A percentile compares a stretch with the other conserved stretches of the same genome.
Conservation (phyloP, 2,888 invertebrate species). For the Sphaeridia pumilis region DNA sequence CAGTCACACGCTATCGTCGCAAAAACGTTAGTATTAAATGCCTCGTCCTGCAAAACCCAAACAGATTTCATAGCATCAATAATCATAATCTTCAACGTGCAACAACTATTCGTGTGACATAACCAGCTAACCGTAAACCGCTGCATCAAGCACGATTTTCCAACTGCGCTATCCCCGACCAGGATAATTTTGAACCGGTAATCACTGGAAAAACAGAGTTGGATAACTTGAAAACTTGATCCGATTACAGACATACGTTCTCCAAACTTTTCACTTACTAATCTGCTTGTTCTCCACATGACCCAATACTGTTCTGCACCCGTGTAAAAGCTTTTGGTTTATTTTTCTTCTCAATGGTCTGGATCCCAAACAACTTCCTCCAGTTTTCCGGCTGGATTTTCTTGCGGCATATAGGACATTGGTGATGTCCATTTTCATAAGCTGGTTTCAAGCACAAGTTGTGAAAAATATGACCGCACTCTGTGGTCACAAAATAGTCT, state of each 20-base stretch:
- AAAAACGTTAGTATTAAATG: slow-evolving; percentile 24
- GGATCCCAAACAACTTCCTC: slow-evolving; percentile 27
- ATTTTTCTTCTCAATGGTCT: slow-evolving; percentile 11
- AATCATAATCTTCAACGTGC: slow-evolving; percentile 1
- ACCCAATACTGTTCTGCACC: not conserved
- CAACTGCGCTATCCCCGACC: slow-evolving; percentile 86
- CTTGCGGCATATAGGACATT: slow-evolving; percentile 27
- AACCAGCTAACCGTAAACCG: slow-evolving; percentile 51
- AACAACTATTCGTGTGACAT: not conserved
- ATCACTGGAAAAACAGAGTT: slow-evolving; percentile 19
- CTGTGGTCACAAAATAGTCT: slow-evolving; percentile 31
- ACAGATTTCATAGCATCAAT: slow-evolving; percentile 3
- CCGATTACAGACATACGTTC: no score
- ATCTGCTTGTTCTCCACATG: slow-evolving; percentile 3
- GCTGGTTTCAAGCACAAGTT: slow-evolving; percentile 25
- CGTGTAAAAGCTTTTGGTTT: slow-evolving; percentile 8
- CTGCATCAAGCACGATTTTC: slow-evolving; percentile 90
- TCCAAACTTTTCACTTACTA: no score
- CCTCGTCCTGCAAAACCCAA: slow-evolving; percentile 22
- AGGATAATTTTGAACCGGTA: slow-evolving; percentile 46
- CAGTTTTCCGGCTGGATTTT: slow-evolving; percentile 21
- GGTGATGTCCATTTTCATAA: slow-evolving; percentile 28
- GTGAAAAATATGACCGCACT: slow-evolving; percentile 33
- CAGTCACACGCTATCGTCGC: slow-evolving; percentile 32
- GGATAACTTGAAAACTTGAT: not conserved